Base-by-base conservation (phyloP, 2,888 invertebrate genomes). In the Tetragonula carbonaria region DNA sequence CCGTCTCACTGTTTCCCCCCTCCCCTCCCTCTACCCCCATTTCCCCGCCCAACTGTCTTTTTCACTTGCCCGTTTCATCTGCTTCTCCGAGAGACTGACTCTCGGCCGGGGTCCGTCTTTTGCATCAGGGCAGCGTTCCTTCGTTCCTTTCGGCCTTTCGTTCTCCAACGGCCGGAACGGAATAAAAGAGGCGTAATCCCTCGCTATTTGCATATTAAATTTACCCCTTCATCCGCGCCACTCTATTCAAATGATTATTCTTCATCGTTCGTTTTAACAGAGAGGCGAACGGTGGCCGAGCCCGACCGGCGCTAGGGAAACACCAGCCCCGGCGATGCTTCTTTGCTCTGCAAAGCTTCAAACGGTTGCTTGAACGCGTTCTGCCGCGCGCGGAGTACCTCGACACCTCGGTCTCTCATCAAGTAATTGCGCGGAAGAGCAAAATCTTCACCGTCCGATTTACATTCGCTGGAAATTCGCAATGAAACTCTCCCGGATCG, bases 121-220 rank as follows among this genome's bases (percentile, higher is more conserved):
- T 45, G 28, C 14, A 33, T n/a, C 62, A 78, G 16, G 45, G n/a
- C 21, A 21, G 11, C 21, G 3, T 18, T 77, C 18, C 63, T 55
- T 63, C 55, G 23, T 68, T 67, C 50, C 8, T 28, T 18, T n/a
- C 81, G 80, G 66, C 75, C 74, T 80, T 81, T 53, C 81, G 67
- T 63, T 33, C 65, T 74, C 23, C 65, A 59, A n/a, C 11, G 63
- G 45, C 11, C 57, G 51, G 72, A 65, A 84, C 75, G 83, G 83
- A 91, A 91, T 89, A 88, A 90, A 90, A 89, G 88, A 87, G 90
- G 78, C 82, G 85, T 88, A 90, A 90, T 87, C 83, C 89, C 84
- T 84, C 82, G 86, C 87, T 91, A 92, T 92, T 92, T 91, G 90
- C 92, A 92, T 92, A 92, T 92, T 90, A 91, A 91, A 92, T 90